A percentile compares a stretch with the other conserved stretches of the same genome.
These are phyloP conservation scores for Paragorgia papillata DNA, from an alignment of 92 coral and sea anemone genomes.

Conservation along the genomic window DNA sequence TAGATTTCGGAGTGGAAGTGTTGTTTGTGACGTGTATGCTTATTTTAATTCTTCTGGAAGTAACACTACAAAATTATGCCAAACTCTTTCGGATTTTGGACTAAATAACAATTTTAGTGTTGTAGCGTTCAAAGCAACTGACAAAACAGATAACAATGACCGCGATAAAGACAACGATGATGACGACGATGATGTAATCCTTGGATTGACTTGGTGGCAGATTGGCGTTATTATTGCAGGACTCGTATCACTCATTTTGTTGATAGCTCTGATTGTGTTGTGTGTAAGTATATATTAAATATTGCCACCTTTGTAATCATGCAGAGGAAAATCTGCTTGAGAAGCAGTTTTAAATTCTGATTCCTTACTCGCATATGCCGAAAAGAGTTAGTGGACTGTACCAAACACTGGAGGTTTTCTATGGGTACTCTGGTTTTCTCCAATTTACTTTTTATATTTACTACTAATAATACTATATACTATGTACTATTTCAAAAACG, in stretches of 20 bases:
- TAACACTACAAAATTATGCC: not conserved
- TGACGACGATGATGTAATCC: slow-evolving; percentile 26
- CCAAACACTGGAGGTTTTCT: no score
- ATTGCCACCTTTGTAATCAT: no score
- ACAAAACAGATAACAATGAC: not conserved
- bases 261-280: slow-evolving; percentile 5
- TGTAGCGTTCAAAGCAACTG: not conserved
- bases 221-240: slow-evolving; percentile 40
- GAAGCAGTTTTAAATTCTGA: no score
- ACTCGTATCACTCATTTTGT: not conserved
- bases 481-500: no score
- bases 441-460: no score
- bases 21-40: slow-evolving; percentile 3
- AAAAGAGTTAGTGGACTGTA: no score
- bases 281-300: slow-evolving; percentile 43
- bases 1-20: slow-evolving; percentile 2
- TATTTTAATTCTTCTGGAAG: not conserved
- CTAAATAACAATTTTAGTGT: not conserved
- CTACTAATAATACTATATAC: no score
- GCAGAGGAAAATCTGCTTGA: no score
- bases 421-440: no score
- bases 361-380: no score
- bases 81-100: slow-evolving; percentile 5
- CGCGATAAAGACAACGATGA: no score
- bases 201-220: slow-evolving; percentile 39